Evolutionary conservation across 2,797 vertebrate species (phyloP), one percentile per base, ranked within the genome.

Genomic region (Premnoplex brunnescens): DNA sequence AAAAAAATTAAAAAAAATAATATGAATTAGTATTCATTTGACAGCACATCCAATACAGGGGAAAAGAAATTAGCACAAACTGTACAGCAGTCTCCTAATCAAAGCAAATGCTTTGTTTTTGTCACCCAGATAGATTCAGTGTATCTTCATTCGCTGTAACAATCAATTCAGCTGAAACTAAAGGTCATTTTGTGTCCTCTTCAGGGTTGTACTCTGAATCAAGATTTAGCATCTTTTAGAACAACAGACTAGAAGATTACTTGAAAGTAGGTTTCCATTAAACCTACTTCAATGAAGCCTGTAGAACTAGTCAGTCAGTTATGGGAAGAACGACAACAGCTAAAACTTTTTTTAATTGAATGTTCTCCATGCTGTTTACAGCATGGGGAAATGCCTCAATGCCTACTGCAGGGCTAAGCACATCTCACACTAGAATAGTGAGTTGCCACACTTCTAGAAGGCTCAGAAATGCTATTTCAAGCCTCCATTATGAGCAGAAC

Each of bases 321-420:
- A 24, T 10, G 14, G 32, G 49, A 67, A 36, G 17, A 55, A 41
- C 76, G 46, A 51, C 10, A 28, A 14, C 6, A 44, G 10, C 8
- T 67, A 37, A 63, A 75, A 43, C 6, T 21, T 75, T 48, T 62
- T 60, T 49, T 17, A 69, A 87, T 9, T 63, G 32, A 74, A 77
- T 32, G 2, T 41, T 68, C 27, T 78, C 36, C n/a, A 12, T 1
- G 2, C 9, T 7, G 16, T 49, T 77, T 39, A 34, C 9, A 73
- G 18, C 8, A 36, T 0, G 10, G 28, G 52, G 21, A 59, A 59
- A 82, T 52, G 36, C 28, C 30, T 67, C 0, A 0, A 24, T 39
- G 23, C 36, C 44, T 67, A 4, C 24, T 71, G 34, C 28, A 85
- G 37, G 27, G 28, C 49, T 36, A 12, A 80, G 32, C 2, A 4